Evolutionary conservation across 2,797 vertebrate genomes (phyloP).

Genomic region (Danio kyathit): DNA sequence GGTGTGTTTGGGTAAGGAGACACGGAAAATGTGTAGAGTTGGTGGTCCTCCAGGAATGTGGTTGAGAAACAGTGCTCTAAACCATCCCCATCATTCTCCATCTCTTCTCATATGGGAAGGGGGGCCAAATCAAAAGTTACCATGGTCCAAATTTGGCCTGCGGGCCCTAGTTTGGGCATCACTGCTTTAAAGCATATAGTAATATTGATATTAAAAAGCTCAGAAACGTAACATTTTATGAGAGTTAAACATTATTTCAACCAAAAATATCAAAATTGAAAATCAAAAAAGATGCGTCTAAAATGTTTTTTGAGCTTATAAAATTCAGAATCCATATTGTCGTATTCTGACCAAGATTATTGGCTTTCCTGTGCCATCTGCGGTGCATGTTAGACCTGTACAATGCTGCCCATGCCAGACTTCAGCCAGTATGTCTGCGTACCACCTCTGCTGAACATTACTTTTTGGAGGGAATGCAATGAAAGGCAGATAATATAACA

Average conservation of each 20-base stretch:
- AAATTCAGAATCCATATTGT: background rate
- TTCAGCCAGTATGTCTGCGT: background rate
- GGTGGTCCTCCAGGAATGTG: no score
- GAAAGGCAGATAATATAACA: background rate
- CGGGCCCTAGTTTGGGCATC: no score
- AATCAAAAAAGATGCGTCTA: background rate
- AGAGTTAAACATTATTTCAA: background rate
- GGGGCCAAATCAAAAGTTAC: no score
- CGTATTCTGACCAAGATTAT: background rate
- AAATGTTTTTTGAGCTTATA: no score
- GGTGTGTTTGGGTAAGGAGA: no score
- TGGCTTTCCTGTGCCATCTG: background rate
- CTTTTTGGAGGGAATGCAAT: background rate
- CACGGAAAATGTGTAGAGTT: no score
- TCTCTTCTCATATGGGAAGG: no score
- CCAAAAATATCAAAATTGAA: background rate
- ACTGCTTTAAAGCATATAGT: no score
- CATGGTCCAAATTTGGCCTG: no score
- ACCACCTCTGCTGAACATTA: background rate
- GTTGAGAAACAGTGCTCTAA: no score
- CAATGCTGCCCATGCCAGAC: background rate
- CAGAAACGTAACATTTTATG: background rate
- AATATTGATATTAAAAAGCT: no score
- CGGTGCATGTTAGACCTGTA: background rate
- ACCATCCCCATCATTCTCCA: no score